These are phyloP conservation scores for Ectemnius cavifrons DNA, from an alignment of 2,888 invertebrate species.

Conservation along the genomic window DNA sequence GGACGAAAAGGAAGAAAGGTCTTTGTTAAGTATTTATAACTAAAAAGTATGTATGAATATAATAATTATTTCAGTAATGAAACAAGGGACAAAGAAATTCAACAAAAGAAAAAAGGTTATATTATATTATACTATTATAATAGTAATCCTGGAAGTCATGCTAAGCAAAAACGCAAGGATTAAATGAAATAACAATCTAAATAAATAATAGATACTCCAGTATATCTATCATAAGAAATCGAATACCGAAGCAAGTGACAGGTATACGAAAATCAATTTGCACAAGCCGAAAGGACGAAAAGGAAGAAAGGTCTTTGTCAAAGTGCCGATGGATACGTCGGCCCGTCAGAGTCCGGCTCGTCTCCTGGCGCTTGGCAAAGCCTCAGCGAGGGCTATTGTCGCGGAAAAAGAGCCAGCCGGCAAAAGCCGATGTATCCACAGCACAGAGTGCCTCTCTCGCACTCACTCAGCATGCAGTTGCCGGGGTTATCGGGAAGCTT, in stretches of 20 bases:
- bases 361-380: conserved; percentile 28
- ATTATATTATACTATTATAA: too few species aligned
- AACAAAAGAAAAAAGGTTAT: too few species aligned
- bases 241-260: too few species aligned
- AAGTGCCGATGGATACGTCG: conserved; percentile 41
- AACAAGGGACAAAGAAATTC: too few species aligned
- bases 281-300: conserved; percentile 35
- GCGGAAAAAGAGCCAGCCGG: conserved; percentile 41
- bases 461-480: conserved; percentile 59
- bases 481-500: conserved; percentile 51
- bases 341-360: conserved; percentile 18
- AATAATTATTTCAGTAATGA: too few species aligned
- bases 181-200: too few species aligned
- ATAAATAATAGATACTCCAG: too few species aligned
- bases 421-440: conserved; percentile 19
- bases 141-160: too few species aligned
- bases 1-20: conserved; percentile 34
- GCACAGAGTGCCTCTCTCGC: conserved; percentile 26
- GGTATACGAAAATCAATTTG: conserved; percentile 41
- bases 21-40: too few species aligned
- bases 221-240: too few species aligned
- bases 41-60: too few species aligned
- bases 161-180: too few species aligned
- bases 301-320: conserved; percentile 39
- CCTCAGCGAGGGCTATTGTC: conserved; percentile 45